phyloP scores from a whole-genome alignment of 2,888 invertebrate species.

The Laothoe populi region DNA sequence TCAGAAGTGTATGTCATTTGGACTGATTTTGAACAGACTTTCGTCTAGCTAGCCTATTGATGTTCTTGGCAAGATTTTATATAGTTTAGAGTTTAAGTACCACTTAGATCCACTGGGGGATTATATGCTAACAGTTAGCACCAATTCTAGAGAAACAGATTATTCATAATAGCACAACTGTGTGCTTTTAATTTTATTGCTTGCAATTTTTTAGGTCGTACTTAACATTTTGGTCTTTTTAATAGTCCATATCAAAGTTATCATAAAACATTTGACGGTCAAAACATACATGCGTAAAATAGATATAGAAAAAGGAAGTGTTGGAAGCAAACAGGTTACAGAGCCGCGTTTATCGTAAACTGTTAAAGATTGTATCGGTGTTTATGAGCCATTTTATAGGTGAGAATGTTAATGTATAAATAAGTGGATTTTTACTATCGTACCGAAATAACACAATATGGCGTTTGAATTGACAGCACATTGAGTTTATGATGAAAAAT shows the following conservation, averaged over 20 bases:
- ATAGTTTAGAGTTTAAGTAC: no score
- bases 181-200: no score
- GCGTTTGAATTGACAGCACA: not conserved
- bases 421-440: conserved; percentile 25
- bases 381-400: conserved; percentile 29
- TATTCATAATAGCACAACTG: no score
- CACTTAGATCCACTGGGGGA: no score
- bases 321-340: conserved; percentile 24
- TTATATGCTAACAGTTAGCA: no score
- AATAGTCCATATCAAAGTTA: not conserved
- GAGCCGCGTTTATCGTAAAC: conserved; percentile 25
- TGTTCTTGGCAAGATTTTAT: no score
- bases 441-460: conserved; percentile 20
- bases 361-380: conserved; percentile 19
- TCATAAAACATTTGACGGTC: not conserved
- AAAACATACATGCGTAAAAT: not conserved
- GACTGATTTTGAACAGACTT: no score
- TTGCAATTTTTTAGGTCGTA: not conserved
- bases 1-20: no score
- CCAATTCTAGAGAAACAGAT: no score
- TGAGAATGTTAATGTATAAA: conserved; percentile 28
- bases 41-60: no score
- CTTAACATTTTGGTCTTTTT: not conserved
- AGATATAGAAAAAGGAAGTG: conserved; percentile 12
- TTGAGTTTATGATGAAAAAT: conserved; percentile 16